Evolutionary conservation across 2,888 invertebrate species (phyloP).

Genomic region (Drosophila borborema): DNA sequence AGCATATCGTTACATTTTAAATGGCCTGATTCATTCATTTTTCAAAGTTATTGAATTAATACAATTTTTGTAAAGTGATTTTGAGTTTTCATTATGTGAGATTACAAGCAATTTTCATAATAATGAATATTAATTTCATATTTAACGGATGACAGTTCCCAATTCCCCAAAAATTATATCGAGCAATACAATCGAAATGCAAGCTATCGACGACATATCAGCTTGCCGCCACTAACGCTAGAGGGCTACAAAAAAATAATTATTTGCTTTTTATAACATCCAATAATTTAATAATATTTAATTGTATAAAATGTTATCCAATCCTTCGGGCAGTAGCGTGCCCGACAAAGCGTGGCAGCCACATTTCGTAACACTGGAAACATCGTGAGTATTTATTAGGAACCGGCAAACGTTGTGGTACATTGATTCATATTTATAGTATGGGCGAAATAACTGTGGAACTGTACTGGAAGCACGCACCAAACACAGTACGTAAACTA

Average conservation of each 20-base stretch:
- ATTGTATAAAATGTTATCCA: conserved; percentile 51
- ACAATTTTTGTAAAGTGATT: too few relatives aligned
- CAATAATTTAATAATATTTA: background rate
- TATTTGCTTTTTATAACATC: background rate
- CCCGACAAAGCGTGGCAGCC: conserved; percentile 97
- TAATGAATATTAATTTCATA: background rate
- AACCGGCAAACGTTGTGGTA: background rate
- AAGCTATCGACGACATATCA: conserved; percentile 11
- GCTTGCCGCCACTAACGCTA: conserved; percentile 21
- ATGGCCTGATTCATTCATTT: background rate
- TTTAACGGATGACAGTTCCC: conserved; percentile 3
- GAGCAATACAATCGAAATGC: background rate
- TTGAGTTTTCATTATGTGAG: too few relatives aligned
- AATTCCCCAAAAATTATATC: background rate
- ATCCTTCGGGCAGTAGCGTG: conserved; percentile 86
- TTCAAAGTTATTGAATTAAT: background rate
- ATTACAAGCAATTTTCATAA: background rate
- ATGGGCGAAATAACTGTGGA: conserved; percentile 97
- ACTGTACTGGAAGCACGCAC: conserved; percentile 99
- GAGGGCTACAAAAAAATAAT: background rate
- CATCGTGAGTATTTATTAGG: conserved; percentile 88
- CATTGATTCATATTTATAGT: conserved; percentile 85
- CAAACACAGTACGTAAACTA: conserved; percentile 88
- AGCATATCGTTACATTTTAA: background rate
- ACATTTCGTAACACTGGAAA: conserved; percentile 92